Evolutionary conservation across 2,888 invertebrate species (phyloP).

Genomic region (Pyrochroa serraticornis): DNA sequence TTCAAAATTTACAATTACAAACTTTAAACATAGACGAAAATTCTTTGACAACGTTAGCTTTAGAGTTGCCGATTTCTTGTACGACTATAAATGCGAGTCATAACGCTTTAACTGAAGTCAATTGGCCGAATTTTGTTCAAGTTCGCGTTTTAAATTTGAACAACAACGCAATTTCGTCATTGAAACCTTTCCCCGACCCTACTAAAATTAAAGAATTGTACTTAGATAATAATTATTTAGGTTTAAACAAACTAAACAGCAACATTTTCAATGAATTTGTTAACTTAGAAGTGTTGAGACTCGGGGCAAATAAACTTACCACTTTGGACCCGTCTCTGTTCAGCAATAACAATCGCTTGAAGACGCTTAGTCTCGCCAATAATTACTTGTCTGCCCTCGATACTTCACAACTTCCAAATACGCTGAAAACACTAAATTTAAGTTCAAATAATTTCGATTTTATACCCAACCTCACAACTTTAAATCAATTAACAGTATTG

Average conservation of each 20-base stretch:
- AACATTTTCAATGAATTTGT: neutral
- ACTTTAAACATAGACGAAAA: constrained; percentile 2
- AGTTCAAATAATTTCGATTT: constrained; percentile 5
- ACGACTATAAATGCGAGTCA: neutral
- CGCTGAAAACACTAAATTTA: neutral
- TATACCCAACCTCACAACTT: neutral
- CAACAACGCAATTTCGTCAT: too few species aligned
- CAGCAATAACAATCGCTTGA: neutral
- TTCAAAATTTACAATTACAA: neutral
- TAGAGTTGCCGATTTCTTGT: neutral
- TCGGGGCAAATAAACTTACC: constrained; percentile 1
- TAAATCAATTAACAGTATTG: neutral
- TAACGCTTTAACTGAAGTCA: too few species aligned
- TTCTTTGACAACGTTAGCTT: neutral
- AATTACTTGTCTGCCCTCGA: neutral
- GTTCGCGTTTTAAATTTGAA: too few species aligned
- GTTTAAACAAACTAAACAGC: neutral
- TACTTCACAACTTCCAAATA: neutral
- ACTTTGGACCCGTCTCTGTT: constrained; percentile 1
- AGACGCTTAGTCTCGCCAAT: neutral
- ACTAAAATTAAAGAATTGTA: neutral
- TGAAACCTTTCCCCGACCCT: too few species aligned
- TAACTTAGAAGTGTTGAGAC: neutral
- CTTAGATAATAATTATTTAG: neutral
- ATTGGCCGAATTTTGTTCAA: too few species aligned